Evolutionary conservation across 2,113 vertebrate species (phyloP).

Genomic region (Eulacestoma nigropectus): DNA sequence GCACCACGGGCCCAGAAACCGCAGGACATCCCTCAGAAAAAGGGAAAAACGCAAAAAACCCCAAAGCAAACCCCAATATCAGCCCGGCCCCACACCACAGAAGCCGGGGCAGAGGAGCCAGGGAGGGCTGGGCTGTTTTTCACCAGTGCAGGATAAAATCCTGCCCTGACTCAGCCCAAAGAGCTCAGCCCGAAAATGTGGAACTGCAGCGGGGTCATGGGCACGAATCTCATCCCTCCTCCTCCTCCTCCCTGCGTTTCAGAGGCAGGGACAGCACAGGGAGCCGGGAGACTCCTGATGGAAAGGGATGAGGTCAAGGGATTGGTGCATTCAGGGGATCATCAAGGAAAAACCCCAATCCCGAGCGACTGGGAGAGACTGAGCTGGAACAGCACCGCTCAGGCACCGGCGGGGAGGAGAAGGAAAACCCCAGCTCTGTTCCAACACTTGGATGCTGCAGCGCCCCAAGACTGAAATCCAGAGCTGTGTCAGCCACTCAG

Average conservation of each 20-base stretch:
- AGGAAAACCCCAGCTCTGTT: accelerated
- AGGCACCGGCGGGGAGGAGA: accelerated
- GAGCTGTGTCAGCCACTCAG: accelerated
- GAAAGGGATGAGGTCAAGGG: not conserved
- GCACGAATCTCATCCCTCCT: not conserved
- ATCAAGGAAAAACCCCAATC: not conserved
- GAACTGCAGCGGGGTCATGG: accelerated
- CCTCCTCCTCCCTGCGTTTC: not conserved
- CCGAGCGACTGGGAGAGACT: not conserved
- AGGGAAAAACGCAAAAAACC: not conserved
- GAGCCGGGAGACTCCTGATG: not conserved
- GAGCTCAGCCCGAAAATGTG: not conserved
- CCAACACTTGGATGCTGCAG: accelerated
- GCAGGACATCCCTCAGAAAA: not conserved
- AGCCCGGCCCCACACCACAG: accelerated
- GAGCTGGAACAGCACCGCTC: not conserved
- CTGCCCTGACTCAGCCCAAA: not conserved
- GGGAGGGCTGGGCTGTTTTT: accelerated
- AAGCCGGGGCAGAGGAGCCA: not conserved
- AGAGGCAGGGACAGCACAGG: not conserved
- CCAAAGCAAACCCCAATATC: not conserved
- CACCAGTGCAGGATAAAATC: accelerated
- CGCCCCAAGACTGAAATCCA: accelerated
- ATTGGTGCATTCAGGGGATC: not conserved
- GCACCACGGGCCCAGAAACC: not conserved